Evolutionary conservation across 2,113 vertebrate species (phyloP), one percentile per base, ranked within the genome.

Genomic region (Pica pica): DNA sequence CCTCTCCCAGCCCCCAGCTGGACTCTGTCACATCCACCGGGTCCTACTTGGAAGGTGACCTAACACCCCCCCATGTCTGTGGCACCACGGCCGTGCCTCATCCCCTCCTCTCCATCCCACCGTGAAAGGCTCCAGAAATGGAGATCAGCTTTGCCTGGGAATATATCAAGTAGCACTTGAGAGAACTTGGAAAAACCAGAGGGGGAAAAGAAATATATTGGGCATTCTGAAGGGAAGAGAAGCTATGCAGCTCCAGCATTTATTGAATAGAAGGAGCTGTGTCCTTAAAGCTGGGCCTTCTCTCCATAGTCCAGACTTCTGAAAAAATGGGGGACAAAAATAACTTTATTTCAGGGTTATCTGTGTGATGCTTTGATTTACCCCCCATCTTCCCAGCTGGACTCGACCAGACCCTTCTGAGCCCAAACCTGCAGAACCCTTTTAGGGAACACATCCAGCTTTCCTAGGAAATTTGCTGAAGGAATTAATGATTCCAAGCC

Each of bases 11-110:
- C 39, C 56, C 33, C 64, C 67, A 42, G 0, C 30, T 26, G 70
- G 64, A 11, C 23, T 47, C 77, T n/a, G 71, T 22, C 41, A 26
- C 8, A 2, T 19, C n/a, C 1, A 0, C 57, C 3, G 1, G 55
- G 61, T 14, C 44, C 39, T n/a, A 3, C 47, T 86, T n/a, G 17
- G 57, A 35, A 47, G 55, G 55, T 52, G 78, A 76, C 69, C 76
- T 42, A 69, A 30, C 39, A 13, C 52, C 22, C 39, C 57, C 35
- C 37, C 24, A 3, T 20, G 11, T 21, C 68, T 63, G 6, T 13
- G 69, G 26, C 80, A 47, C 49, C 35, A 15, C 8, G 65, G 87
- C 69, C 9, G 6, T 64, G 77, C 81, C 87, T 77, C 82, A 49
- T 30, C n/a, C 3, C 3, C 80, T 89, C 44, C 70, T 41, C 76